Percentiles rank a stretch among this genome's conserved stretches.
These are phyloP conservation scores for Myrmecobius fasciatus DNA, from an alignment of 2,113 vertebrate species.

Conservation along the genomic window DNA sequence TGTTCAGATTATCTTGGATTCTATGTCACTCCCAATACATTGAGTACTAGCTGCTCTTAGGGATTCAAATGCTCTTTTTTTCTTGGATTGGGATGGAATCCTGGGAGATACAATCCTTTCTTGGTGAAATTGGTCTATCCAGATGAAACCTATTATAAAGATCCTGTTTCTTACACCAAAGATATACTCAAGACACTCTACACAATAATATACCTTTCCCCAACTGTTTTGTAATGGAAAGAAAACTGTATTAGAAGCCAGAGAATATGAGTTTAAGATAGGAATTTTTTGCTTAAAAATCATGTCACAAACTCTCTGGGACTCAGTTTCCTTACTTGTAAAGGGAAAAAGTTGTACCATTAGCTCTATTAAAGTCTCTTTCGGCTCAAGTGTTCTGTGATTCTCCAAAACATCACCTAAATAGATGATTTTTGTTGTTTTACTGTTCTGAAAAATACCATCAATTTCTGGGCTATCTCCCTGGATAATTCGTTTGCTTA, in stretches of 20 bases:
- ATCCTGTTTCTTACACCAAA: neutral
- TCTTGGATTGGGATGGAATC: neutral
- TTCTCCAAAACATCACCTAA: neutral
- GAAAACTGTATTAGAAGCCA: neutral
- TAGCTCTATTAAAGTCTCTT: neutral
- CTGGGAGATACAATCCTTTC: neutral
- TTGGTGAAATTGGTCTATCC: neutral
- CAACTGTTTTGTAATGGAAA: neutral
- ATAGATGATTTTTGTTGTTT: neutral
- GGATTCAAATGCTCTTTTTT: neutral
- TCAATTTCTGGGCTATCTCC: neutral
- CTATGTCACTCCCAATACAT: neutral
- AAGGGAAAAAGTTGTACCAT: neutral
- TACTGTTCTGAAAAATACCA: neutral
- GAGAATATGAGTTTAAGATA: neutral
- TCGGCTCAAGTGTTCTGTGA: neutral
- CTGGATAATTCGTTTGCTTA: neutral
- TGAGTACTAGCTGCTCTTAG: neutral
- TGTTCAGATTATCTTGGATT: neutral
- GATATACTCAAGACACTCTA: neutral
- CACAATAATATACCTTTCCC: neutral
- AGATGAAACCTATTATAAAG: neutral
- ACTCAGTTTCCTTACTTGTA: neutral
- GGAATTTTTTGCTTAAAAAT: neutral
- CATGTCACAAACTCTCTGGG: neutral